Evolutionary conservation across 2,888 invertebrate species (phyloP).

Genomic region (Drosophila subsilvestris): DNA sequence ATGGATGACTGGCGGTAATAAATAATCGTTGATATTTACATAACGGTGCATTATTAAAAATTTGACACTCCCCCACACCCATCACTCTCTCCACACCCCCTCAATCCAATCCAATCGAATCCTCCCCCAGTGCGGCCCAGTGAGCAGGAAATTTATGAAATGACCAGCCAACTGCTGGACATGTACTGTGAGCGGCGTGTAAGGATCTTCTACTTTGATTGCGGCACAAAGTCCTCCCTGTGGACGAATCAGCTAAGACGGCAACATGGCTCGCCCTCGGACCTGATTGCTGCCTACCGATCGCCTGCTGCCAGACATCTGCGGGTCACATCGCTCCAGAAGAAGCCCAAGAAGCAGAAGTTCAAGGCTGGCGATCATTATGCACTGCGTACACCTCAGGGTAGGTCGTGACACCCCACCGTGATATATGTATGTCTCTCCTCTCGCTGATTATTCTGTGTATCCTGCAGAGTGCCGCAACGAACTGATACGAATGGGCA

Average conservation of each 20-base stretch:
- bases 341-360: slow-evolving; percentile 46
- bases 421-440: neutral
- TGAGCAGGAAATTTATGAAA: slow-evolving; percentile 77
- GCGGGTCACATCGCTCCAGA: slow-evolving; percentile 64
- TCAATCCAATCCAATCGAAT: too few species aligned
- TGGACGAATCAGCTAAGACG: slow-evolving; percentile 77
- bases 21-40: slow-evolving; percentile 68
- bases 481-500: slow-evolving; percentile 81
- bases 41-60: slow-evolving; percentile 65
- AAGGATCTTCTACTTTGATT: slow-evolving; percentile 78
- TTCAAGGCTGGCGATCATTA: slow-evolving; percentile 82
- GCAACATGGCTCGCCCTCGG: slow-evolving; percentile 77
- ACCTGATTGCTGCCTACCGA: slow-evolving; percentile 78
- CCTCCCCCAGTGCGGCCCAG: slow-evolving; percentile 76
- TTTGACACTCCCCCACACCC: slow-evolving; percentile 45
- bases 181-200: slow-evolving; percentile 80
- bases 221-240: slow-evolving; percentile 78
- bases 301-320: slow-evolving; percentile 72
- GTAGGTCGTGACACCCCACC: slow-evolving; percentile 46
- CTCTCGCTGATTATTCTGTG: neutral
- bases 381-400: slow-evolving; percentile 79
- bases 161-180: slow-evolving; percentile 79
- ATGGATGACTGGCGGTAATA: slow-evolving; percentile 73
- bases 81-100: neutral
- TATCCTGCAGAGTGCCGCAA: slow-evolving; percentile 75